Percentiles rank a stretch among this genome's conserved stretches.
phyloP scores from a whole-genome alignment of 2,888 invertebrate species.

The Leptopilina syphax region DNA sequence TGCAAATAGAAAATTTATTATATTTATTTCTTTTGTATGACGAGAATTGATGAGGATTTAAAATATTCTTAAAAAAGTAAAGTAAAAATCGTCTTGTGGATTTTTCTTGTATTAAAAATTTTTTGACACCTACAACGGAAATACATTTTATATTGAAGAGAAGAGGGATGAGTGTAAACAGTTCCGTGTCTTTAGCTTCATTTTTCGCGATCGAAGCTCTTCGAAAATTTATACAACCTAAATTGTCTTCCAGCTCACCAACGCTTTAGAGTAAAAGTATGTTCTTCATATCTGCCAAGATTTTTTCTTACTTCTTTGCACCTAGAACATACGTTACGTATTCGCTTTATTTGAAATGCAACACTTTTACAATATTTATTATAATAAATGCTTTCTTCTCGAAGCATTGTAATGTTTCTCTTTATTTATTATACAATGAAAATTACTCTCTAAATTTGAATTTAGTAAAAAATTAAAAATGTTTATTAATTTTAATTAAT shows the following conservation, averaged over 20 bases:
- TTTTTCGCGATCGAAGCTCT: conserved; percentile 35
- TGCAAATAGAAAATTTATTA: background rate
- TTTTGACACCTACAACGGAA: background rate
- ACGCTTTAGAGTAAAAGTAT: conserved; percentile 8
- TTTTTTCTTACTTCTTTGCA: background rate
- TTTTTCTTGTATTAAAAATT: background rate
- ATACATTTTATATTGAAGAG: background rate
- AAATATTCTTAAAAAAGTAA: no score
- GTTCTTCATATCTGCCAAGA: conserved; percentile 9
- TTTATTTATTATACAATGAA: no score
- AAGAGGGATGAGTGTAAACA: conserved; percentile 17
- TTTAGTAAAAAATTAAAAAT: no score
- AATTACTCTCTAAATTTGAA: no score
- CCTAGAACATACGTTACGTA: background rate
- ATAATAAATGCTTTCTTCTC: no score
- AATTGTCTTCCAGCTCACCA: conserved; percentile 29
- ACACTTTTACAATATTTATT: background rate
- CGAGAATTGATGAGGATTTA: no score
- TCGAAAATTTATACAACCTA: conserved; percentile 37
- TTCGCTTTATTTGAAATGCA: background rate
- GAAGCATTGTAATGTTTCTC: no score
- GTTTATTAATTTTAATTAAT: no score
- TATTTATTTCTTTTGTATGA: no score
- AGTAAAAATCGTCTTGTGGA: background rate
- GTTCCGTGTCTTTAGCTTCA: conserved; percentile 11